Evolutionary conservation across 2,888 invertebrate genomes (phyloP).

Genomic region (Abscondita cerata): DNA sequence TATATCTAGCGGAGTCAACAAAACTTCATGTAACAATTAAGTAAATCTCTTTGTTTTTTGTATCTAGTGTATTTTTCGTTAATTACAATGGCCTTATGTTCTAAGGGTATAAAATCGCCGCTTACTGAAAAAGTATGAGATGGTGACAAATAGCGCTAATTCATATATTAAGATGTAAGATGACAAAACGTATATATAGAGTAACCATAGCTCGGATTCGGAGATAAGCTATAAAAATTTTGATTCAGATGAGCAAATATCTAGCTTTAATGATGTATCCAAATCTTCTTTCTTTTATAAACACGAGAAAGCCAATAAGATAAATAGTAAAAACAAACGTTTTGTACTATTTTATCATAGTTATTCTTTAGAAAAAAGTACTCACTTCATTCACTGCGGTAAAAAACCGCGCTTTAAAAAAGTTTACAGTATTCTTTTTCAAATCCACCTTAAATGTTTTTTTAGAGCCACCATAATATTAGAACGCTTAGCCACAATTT

Average conservation of each 20-base stretch:
- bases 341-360: not conserved
- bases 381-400: not conserved
- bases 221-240: slow-evolving; percentile 1
- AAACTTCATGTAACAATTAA: not conserved
- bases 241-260: too few species aligned
- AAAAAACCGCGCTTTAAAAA: not conserved
- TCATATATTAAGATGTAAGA: not conserved
- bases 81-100: not conserved
- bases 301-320: not conserved
- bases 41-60: slow-evolving; percentile 1
- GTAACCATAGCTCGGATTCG: not conserved
- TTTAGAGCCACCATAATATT: slow-evolving; percentile 1
- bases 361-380: slow-evolving; percentile 2
- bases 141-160: not conserved
- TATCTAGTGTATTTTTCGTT: not conserved
- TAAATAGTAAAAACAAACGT: not conserved
- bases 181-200: not conserved
- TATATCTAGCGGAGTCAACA: too few species aligned
- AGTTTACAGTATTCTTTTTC: not conserved
- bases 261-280: not conserved
- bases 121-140: not conserved
- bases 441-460: not conserved
- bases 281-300: not conserved
- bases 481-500: slow-evolving; percentile 1
- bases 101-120: not conserved